Evolutionary conservation across 2,888 invertebrate species (phyloP).

Genomic region (Microctonus brassicae): DNA sequence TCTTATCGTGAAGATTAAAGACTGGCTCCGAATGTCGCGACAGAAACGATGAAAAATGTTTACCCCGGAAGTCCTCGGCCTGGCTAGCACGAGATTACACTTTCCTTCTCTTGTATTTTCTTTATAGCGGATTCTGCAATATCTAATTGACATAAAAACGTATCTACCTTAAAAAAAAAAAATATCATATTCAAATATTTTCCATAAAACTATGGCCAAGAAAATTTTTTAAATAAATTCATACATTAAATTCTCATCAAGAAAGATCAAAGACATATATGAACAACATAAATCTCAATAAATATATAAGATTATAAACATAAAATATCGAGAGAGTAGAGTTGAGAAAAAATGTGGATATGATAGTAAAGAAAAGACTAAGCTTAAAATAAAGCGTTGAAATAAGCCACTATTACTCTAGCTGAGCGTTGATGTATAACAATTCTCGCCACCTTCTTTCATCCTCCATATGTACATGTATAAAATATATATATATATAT

Average conservation of each 20-base stretch:
- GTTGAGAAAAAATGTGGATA: neutral
- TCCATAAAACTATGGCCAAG: no score
- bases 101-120: neutral
- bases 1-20: slow-evolving; percentile 32
- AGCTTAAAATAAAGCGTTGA: slow-evolving; percentile 43
- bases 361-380: slow-evolving; percentile 3
- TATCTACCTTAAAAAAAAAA: neutral
- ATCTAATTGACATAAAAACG: neutral
- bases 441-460: neutral
- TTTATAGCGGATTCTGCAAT: neutral
- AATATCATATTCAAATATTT: no score
- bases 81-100: slow-evolving; percentile 9
- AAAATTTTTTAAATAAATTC: no score
- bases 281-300: neutral
- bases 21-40: slow-evolving; percentile 16
- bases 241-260: no score
- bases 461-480: neutral
- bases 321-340: neutral
- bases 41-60: slow-evolving; percentile 32
- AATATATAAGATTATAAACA: neutral
- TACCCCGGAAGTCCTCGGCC: slow-evolving; percentile 11
- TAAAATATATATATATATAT: neutral
- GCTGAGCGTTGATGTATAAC: slow-evolving; percentile 44
- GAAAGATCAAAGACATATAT: no score
- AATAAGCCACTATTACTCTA: slow-evolving; percentile 46